Evolutionary conservation across 2,888 invertebrate species (phyloP).

Genomic region (Acronicta leporina): DNA sequence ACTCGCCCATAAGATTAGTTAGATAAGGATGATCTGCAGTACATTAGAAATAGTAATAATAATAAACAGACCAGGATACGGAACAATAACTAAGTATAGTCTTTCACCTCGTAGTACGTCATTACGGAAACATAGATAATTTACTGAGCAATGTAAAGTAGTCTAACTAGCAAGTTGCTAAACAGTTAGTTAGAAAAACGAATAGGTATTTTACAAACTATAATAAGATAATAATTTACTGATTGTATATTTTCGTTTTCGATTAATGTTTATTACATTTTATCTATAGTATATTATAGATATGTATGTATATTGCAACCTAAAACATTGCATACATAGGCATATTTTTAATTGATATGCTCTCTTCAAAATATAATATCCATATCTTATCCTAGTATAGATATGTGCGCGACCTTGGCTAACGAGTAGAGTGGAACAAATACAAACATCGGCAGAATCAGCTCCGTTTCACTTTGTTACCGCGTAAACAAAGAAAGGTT

Average conservation of each 20-base stretch:
- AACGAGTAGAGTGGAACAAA: slow-evolving; percentile 68
- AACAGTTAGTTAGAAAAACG: background rate
- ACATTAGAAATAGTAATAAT: background rate
- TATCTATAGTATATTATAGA: slow-evolving; percentile 1
- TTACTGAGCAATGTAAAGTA: slow-evolving; percentile 32
- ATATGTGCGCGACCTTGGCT: slow-evolving; percentile 55
- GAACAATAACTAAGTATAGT: background rate
- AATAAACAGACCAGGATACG: background rate
- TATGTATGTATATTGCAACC: too few relatives aligned
- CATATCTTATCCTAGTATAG: slow-evolving; percentile 21
- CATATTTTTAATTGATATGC: slow-evolving; percentile 36
- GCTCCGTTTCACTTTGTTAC: slow-evolving; percentile 70
- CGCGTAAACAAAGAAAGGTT: slow-evolving; percentile 79
- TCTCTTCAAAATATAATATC: slow-evolving; percentile 30
- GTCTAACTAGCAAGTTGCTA: slow-evolving; percentile 34
- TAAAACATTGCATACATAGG: too few relatives aligned
- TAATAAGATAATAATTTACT: slow-evolving; percentile 31
- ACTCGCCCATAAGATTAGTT: slow-evolving; percentile 5
- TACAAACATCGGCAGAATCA: slow-evolving; percentile 67
- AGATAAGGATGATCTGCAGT: too few relatives aligned
- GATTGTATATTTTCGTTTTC: slow-evolving; percentile 26
- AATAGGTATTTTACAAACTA: background rate
- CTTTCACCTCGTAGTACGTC: slow-evolving; percentile 9
- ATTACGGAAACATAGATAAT: slow-evolving; percentile 10
- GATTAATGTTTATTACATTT: slow-evolving; percentile 20